phyloP scores from a whole-genome alignment of 2,888 invertebrate genomes.

The Stenichneumon culpator region DNA sequence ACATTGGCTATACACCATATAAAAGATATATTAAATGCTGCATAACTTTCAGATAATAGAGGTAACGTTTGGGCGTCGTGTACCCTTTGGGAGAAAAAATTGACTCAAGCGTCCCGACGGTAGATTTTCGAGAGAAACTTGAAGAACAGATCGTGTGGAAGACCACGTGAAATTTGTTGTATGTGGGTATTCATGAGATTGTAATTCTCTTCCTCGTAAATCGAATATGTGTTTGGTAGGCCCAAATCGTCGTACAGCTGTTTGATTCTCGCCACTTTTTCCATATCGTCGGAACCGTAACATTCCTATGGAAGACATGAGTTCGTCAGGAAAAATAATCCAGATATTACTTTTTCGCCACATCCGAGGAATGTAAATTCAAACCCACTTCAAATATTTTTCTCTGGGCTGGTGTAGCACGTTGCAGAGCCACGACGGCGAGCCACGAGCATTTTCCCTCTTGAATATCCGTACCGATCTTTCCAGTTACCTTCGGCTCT shows the following conservation, averaged over 20 bases:
- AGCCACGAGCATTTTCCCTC: conserved; percentile 99
- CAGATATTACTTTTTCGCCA: conserved; percentile 12
- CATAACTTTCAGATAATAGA: conserved; percentile 26
- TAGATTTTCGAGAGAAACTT: conserved; percentile 94
- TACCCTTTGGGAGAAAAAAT: conserved; percentile 78
- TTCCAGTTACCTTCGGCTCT: conserved; percentile 94
- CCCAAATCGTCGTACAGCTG: conserved; percentile 92
- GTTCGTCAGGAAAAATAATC: background rate
- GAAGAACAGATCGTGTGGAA: conserved; percentile 93
- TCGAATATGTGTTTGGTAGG: conserved; percentile 91
- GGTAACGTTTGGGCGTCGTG: conserved; percentile 17
- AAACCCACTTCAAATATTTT: conserved; percentile 88
- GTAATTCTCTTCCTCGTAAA: conserved; percentile 94
- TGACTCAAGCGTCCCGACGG: conserved; percentile 88
- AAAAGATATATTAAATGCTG: conserved; percentile 43
- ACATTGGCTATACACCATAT: conserved; percentile 37
- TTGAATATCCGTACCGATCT: conserved; percentile 96
- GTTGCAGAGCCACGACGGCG: conserved; percentile 94
- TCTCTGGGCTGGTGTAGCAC: conserved; percentile 90
- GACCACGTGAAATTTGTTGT: conserved; percentile 92
- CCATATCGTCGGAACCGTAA: conserved; percentile 90
- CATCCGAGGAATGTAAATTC: conserved; percentile 14
- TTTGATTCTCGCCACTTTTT: conserved; percentile 90
- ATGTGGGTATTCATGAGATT: conserved; percentile 93
- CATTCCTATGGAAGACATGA: conserved; percentile 86